These are phyloP conservation scores for Shargacucullia verbasci DNA, from an alignment of 2,888 invertebrate genomes.

Conservation along the genomic window DNA sequence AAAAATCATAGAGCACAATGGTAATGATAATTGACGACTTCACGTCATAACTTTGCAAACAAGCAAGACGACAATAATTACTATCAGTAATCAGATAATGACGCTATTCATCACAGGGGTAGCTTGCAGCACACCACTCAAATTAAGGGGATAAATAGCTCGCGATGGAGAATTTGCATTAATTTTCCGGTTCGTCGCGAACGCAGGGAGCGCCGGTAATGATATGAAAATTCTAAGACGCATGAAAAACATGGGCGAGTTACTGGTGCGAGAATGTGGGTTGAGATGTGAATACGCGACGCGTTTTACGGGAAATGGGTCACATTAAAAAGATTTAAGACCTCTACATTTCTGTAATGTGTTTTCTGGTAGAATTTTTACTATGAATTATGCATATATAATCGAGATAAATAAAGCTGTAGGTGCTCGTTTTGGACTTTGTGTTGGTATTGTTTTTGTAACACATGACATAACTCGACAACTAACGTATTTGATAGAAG, in stretches of 20 bases:
- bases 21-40: conserved; percentile 43
- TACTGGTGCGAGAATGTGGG: conserved; percentile 24
- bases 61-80: conserved; percentile 46
- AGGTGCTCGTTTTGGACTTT: conserved; percentile 1
- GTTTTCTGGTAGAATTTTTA: conserved; percentile 23
- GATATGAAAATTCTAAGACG: conserved; percentile 59
- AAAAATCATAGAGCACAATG: conserved; percentile 24
- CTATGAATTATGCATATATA: conserved; percentile 20
- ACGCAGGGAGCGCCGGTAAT: conserved; percentile 37
- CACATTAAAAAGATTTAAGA: conserved; percentile 45
- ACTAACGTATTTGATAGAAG: too few species aligned
- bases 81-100: conserved; percentile 46
- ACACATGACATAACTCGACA: too few species aligned
- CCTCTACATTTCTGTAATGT: conserved; percentile 22
- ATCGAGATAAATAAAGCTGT: conserved; percentile 12
- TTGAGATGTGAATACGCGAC: conserved; percentile 14
- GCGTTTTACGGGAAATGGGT: conserved; percentile 38
- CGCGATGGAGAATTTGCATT: conserved; percentile 67
- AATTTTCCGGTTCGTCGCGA: conserved; percentile 61
- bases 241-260: conserved; percentile 30
- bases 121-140: conserved; percentile 52
- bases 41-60: conserved; percentile 35
- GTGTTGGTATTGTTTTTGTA: neutral
- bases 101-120: conserved; percentile 40
- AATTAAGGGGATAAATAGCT: conserved; percentile 70